phyloP scores from a whole-genome alignment of 2,888 invertebrate species.

The Globia sparganii region DNA sequence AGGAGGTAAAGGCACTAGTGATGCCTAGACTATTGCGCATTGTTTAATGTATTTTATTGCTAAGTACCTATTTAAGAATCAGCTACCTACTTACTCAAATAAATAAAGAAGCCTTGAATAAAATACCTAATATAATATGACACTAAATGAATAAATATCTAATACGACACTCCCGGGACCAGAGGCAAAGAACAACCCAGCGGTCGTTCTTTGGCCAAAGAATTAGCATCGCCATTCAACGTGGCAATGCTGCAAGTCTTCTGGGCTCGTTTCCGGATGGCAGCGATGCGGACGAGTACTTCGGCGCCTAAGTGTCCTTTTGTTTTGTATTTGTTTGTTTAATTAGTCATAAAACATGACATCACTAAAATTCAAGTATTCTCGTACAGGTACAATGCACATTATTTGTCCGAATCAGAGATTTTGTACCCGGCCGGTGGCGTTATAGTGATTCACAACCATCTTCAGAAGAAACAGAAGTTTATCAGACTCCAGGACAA shows the following conservation, averaged over 20 bases:
- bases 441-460: constrained; percentile 94
- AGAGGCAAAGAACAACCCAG: too few relatives aligned
- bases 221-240: too few relatives aligned
- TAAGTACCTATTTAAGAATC: neutral
- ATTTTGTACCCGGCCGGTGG: constrained; percentile 95
- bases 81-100: constrained; percentile 1
- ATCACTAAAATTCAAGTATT: neutral
- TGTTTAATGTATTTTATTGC: constrained; percentile 25
- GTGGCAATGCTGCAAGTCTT: too few relatives aligned
- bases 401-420: constrained; percentile 93
- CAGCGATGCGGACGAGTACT: too few relatives aligned
- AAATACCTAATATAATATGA: neutral
- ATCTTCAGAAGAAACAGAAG: constrained; percentile 93
- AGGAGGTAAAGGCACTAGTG: neutral
- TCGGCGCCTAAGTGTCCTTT: too few relatives aligned
- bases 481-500: constrained; percentile 93
- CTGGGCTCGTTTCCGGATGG: too few relatives aligned
- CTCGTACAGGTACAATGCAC: constrained; percentile 91
- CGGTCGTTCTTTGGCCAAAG: too few relatives aligned
- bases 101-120: constrained; percentile 21
- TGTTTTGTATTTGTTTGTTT: too few relatives aligned
- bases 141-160: too few relatives aligned
- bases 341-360: too few relatives aligned
- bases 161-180: too few relatives aligned
- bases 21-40: constrained; percentile 23